Evolutionary conservation across 2,797 vertebrate species (phyloP), one percentile per base, ranked within the genome.

Genomic region (Jordanella pulchra): DNA sequence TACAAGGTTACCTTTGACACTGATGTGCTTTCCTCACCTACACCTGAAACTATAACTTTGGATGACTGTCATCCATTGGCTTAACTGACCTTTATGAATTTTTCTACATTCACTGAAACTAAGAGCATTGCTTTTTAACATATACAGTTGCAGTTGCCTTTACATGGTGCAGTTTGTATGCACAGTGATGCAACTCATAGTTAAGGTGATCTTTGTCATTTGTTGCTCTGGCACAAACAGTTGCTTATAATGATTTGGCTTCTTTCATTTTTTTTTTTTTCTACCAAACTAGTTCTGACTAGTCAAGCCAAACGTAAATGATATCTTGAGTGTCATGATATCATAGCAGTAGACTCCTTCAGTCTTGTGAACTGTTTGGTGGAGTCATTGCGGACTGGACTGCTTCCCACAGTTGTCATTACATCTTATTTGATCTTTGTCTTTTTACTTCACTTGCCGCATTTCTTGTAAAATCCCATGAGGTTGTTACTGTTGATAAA

Each of bases 211-310:
- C 42, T 68, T 35, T 45, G 17, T 58, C 42, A n/a, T 39, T 7
- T 42, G 12, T 67, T 53, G 7, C 53, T 45, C 13, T 61, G 25
- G 54, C 12, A 45, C 35, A 64, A 14, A 25, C 25, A 25, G 15
- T 14, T 25, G 28, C 14, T 44, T 6, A 45, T 23, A 56, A 21
- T 13, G 39, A 44, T 14, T 30, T 30, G 3, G 67, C 35, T 17
- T 14, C 25, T 39, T 39, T 39, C 5, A 39, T 7, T 39, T n/a
- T n/a, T n/a, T n/a, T 42, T 12, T 67, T 67, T 53, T 35, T 23
- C 65, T 32, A 39, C 67, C 12, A 25, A 69, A 54, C 17, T 42
- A 23, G 25, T 28, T 56, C 11, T 69, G 67, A 69, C 53, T 54
- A 9, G 39, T 56, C 12, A 45, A 27, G 25, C 6, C 18, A 56